Base-by-base conservation (phyloP, 2,797 vertebrate genomes). In the Threskiornis aethiopicus region DNA sequence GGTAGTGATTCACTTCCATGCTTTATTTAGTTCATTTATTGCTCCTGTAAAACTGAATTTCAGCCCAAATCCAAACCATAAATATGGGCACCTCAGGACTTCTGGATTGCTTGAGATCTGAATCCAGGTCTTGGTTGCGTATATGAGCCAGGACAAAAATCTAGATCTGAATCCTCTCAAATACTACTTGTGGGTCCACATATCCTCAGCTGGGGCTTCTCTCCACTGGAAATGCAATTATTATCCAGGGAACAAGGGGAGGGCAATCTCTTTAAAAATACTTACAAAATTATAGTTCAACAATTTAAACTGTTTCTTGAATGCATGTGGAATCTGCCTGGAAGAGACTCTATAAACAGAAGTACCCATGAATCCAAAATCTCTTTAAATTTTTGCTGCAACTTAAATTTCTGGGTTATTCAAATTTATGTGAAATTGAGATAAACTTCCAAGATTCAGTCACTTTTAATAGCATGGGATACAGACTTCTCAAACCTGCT, bases 391-490 rank as follows among this genome's bases (percentile, higher is more conserved):
- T 90, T 87, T 93, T 81, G 22, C 73, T 84, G 59, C 49, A 61
- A 82, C 62, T 82, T 91, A 70, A 77, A 85, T 82, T 92, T 95
- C 90, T 92, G 49, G 18, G 54, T 91, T 95, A 96, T 96, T 95
- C 78, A 93, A 95, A 95, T 96, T 70, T 65, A 87, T 87, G 87
- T 92, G 92, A 94, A 85, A 95, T 83, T 52, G 78, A 93, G 84
- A 91, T 91, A 92, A 92, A 95, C 57, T 87, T 96, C 87, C 86
- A 96, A 91, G 93, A 94, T 96, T 93, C 86, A 87, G 67, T 92
- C 94, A 95, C 84, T 96, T 97, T 93, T 94, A 97, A 94, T 96
- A 97, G 90, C 55, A 83, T 58, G 88, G 84, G 81, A 92, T 95
- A 91, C 90, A 96, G 84, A 89, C 90, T 95, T 95, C 69, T 89